These are phyloP conservation scores for Adelognathus sp. DNA, from an alignment of 2,888 invertebrate species.

Conservation along the genomic window DNA sequence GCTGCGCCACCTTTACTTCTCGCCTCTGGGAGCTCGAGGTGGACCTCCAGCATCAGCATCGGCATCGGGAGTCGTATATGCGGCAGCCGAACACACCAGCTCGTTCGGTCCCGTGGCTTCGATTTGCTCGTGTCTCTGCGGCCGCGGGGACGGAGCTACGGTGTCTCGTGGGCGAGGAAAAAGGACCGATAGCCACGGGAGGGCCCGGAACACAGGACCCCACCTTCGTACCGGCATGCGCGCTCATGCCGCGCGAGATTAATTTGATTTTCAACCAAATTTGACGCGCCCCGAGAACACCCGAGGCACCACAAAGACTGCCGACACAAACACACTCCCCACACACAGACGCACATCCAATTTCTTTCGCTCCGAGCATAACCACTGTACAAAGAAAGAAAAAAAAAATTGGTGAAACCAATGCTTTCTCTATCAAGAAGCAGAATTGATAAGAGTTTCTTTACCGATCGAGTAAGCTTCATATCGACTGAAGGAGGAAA, in stretches of 20 bases:
- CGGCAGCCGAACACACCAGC: constrained; percentile 32
- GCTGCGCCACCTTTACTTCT: constrained; percentile 79
- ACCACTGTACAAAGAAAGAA: constrained; percentile 3
- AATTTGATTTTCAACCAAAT: constrained; percentile 79
- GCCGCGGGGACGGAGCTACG: constrained; percentile 40
- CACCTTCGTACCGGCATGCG: constrained; percentile 63
- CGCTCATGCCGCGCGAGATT: constrained; percentile 71
- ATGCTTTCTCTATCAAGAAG: no score
- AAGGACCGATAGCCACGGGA: constrained; percentile 51
- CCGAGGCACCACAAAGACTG: constrained; percentile 70
- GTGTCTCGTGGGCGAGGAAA: constrained; percentile 38
- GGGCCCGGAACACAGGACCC: constrained; percentile 57
- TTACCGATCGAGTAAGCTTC: no score
- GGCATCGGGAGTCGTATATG: background rate
- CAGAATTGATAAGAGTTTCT: no score
- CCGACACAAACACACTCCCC: no score
- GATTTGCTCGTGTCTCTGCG: constrained; percentile 74
- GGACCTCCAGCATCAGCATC: constrained; percentile 65
- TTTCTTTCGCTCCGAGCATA: constrained; percentile 39
- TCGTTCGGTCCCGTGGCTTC: constrained; percentile 69
- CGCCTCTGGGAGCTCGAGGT: constrained; percentile 73
- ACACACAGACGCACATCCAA: constrained; percentile 39
- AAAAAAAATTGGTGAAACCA: no score
- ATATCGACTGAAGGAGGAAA: background rate
- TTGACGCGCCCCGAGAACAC: constrained; percentile 74